Percentiles rank a stretch among this genome's conserved stretches.
These are phyloP conservation scores for Disparrhopalites patrizii DNA, from an alignment of 2,888 invertebrate species.

Conservation along the genomic window DNA sequence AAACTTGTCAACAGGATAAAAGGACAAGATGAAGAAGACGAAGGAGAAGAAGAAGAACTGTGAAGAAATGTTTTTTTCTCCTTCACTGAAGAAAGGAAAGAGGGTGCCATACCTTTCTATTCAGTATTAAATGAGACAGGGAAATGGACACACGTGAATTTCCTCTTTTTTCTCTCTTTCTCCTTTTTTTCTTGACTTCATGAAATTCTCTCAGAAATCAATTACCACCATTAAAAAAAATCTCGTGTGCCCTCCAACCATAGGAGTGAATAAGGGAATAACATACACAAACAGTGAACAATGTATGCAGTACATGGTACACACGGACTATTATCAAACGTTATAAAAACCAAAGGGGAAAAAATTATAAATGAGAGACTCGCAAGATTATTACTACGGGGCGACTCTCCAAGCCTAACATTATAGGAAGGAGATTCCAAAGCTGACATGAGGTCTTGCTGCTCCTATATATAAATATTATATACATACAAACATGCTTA, in stretches of 20 bases:
- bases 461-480: background rate
- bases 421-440: background rate
- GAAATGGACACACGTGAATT: background rate
- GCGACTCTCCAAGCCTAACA: conserved; percentile 16
- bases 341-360: background rate
- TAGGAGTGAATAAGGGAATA: background rate
- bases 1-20: conserved; percentile 20
- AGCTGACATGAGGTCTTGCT: conserved; percentile 20
- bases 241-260: too few species aligned
- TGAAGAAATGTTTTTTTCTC: too few species aligned
- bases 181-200: too few species aligned
- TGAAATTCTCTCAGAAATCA: conserved; percentile 20
- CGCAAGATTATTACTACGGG: too few species aligned
- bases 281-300: too few species aligned
- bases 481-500: too few species aligned
- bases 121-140: conserved; percentile 18
- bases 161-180: too few species aligned
- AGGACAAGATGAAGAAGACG: background rate
- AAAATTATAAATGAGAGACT: background rate
- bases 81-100: too few species aligned
- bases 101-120: background rate
- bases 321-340: background rate
- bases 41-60: too few species aligned
- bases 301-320: background rate
- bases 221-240: conserved; percentile 16